Conservation (phyloP, 2,113 vertebrate species). For the Larimichthys crocea region DNA sequence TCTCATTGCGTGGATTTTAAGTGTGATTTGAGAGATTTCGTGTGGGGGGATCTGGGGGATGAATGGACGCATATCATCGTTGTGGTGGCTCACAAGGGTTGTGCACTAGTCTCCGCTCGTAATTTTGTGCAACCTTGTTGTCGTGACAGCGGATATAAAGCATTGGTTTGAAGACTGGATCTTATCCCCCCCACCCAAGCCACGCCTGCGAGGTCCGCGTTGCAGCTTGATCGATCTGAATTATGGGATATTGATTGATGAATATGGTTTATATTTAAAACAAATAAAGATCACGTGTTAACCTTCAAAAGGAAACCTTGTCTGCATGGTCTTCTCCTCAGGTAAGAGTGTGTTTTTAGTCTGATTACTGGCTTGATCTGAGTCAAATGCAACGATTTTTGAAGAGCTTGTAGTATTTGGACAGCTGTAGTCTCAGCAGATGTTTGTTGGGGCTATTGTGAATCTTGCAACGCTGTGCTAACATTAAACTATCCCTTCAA, state of each 20-base stretch:
- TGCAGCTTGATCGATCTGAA: not conserved
- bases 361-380: not conserved
- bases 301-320: not conserved
- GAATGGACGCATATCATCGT: not conserved
- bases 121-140: not conserved
- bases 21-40: not conserved
- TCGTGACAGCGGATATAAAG: not conserved
- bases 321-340: not conserved
- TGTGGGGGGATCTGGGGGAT: not conserved
- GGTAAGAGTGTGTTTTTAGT: conserved; percentile 29
- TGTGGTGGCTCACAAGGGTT: not conserved
- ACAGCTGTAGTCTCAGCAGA: not conserved
- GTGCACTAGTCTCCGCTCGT: not conserved
- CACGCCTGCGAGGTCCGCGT: not conserved
- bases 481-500: not conserved
- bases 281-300: not conserved
- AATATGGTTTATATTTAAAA: not conserved
- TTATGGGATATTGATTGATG: conserved; percentile 13
- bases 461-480: not conserved
- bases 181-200: not conserved
- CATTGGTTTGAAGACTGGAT: not conserved
- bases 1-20: not conserved
- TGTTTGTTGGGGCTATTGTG: not conserved
- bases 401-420: not conserved
- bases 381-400: not conserved